A percentile compares a stretch with the other conserved stretches of the same genome.
Conservation (phyloP, 2,888 invertebrate genomes). For the Dynastes maya region DNA sequence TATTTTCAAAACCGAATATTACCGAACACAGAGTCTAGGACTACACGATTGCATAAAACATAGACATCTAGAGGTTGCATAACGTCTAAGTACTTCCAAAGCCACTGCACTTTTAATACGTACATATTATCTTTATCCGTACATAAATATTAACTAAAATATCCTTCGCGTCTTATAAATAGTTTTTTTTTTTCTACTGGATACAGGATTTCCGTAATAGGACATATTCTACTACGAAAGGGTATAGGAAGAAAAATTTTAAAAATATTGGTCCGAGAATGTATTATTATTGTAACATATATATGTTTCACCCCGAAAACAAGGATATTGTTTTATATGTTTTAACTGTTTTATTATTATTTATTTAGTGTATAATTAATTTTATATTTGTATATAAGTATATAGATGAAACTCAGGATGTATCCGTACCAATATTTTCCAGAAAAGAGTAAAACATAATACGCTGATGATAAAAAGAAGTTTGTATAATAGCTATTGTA, state of each 20-base stretch:
- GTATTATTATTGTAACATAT: constrained; percentile 41
- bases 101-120: constrained; percentile 35
- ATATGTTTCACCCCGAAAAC: not conserved
- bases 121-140: constrained; percentile 13
- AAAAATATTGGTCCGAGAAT: constrained; percentile 36
- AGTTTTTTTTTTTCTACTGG: constrained; percentile 20
- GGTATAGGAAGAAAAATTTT: not conserved
- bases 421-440: constrained; percentile 53
- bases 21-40: not conserved
- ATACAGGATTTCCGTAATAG: constrained; percentile 29
- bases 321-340: constrained; percentile 51
- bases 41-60: not conserved
- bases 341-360: constrained; percentile 53
- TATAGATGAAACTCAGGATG: constrained; percentile 52
- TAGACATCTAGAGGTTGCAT: not conserved
- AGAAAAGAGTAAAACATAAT: constrained; percentile 39
- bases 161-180: not conserved
- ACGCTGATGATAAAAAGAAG: constrained; percentile 7
- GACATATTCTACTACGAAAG: constrained; percentile 4
- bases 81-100: constrained; percentile 14
- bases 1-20: not conserved
- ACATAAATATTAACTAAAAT: constrained; percentile 9
- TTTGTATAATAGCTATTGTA: constrained; percentile 49
- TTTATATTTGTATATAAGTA: constrained; percentile 53
- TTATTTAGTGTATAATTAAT: constrained; percentile 53